These are phyloP conservation scores for Drosophila subobscura DNA, from an alignment of 1,140 invertebrate genomes.

Conservation along the genomic window DNA sequence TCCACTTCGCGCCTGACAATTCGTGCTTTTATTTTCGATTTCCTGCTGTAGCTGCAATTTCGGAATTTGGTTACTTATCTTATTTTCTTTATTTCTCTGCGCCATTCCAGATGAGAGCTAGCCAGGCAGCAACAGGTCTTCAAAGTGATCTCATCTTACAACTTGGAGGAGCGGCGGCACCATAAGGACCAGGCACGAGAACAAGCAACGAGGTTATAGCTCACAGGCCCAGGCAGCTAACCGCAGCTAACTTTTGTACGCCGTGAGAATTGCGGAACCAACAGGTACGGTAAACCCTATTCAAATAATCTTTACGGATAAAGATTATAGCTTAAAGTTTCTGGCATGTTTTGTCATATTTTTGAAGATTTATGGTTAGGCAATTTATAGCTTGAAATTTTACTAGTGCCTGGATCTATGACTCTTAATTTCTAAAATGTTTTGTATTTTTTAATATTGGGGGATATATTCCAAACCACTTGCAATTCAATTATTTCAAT, in stretches of 20 bases:
- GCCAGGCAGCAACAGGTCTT: not conserved
- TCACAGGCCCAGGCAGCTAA: constrained; percentile 30
- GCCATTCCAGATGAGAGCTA: constrained; percentile 32
- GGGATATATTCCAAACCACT: too few species aligned
- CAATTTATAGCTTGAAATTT: too few species aligned
- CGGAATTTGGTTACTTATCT: constrained; percentile 22
- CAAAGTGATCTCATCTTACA: constrained; percentile 9
- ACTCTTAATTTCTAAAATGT: too few species aligned
- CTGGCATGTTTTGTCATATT: too few species aligned
- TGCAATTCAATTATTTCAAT: too few species aligned
- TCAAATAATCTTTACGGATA: not conserved
- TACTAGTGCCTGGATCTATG: too few species aligned
- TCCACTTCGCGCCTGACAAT: not conserved
- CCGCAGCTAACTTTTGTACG: constrained; percentile 56
- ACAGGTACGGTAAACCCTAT: constrained; percentile 50
- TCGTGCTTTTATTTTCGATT: constrained; percentile 36
- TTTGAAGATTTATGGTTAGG: too few species aligned
- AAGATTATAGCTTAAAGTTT: too few species aligned
- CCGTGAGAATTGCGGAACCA: constrained; percentile 81
- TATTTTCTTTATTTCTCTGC: not conserved
- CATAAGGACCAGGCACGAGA: not conserved
- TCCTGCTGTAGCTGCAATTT: constrained; percentile 23
- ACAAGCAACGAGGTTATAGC: not conserved
- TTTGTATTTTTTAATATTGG: too few species aligned
- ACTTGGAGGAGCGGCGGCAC: constrained; percentile 7